Conservation (phyloP, 2,888 invertebrate genomes). For the Scaptodrosophila latifasciaeformis region DNA sequence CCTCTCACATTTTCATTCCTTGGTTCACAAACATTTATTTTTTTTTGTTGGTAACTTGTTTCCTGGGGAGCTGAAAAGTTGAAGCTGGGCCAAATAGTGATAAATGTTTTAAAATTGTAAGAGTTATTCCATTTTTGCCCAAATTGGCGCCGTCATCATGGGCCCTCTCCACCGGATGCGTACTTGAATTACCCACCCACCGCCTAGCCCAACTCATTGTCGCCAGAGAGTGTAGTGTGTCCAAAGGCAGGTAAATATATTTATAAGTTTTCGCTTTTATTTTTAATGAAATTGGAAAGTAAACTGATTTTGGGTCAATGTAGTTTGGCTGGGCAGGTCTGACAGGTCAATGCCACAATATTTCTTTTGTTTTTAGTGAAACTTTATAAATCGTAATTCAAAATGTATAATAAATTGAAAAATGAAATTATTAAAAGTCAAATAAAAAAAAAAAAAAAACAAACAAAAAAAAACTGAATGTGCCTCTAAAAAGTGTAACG, state of each 20-base stretch:
- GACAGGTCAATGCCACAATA: background rate
- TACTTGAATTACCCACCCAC: background rate
- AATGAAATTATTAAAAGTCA: conserved; percentile 52
- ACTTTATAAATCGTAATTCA: conserved; percentile 58
- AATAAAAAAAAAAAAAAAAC: conserved; percentile 19
- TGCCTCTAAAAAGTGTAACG: conserved; percentile 57
- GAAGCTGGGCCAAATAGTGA: conserved; percentile 38
- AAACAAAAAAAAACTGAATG: conserved; percentile 62
- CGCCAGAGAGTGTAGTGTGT: background rate
- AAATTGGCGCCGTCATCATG: background rate
- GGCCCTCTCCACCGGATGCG: no score
- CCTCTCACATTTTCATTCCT: conserved; percentile 3
- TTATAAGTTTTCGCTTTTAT: conserved; percentile 65
- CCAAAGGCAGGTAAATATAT: conserved; percentile 47
- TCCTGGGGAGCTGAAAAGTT: conserved; percentile 9
- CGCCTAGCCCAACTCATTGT: conserved; percentile 7
- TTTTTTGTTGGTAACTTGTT: background rate
- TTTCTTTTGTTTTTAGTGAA: conserved; percentile 9
- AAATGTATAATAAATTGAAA: conserved; percentile 1
- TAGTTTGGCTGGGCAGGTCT: background rate
- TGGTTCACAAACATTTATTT: background rate
- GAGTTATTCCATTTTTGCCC: conserved; percentile 17
- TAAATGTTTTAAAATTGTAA: conserved; percentile 55
- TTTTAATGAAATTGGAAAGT: conserved; percentile 19
- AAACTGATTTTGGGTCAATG: background rate